These are phyloP conservation scores for Catostylus mosaicus DNA, from an alignment of 30 jellyfish, hydroid and myxozoan species.

Conservation along the genomic window DNA sequence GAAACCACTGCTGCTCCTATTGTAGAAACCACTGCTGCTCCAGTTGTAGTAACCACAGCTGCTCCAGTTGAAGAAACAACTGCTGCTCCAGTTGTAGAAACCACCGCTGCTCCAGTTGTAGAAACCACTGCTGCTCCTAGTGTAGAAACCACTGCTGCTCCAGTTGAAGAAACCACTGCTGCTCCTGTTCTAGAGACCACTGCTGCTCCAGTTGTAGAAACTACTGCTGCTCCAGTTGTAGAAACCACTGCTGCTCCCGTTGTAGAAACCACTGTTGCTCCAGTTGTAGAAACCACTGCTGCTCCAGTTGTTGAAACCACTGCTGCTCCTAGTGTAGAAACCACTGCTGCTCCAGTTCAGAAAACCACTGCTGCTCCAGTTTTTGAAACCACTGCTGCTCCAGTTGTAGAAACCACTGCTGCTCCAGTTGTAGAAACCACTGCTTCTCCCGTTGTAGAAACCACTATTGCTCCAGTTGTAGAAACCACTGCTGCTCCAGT, in stretches of 20 bases:
- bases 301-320: slow-evolving; percentile 44
- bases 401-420: slow-evolving; percentile 29
- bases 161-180: slow-evolving; percentile 8
- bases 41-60: slow-evolving; percentile 17
- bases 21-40: slow-evolving; percentile 12
- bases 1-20: slow-evolving; percentile 36
- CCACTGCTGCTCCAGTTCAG: slow-evolving; percentile 25
- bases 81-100: slow-evolving; percentile 20
- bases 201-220: slow-evolving; percentile 41
- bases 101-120: slow-evolving; percentile 1
- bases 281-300: slow-evolving; percentile 16
- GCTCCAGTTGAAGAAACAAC: slow-evolving; percentile 30
- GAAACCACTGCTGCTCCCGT: slow-evolving; percentile 54
- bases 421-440: slow-evolving; percentile 31
- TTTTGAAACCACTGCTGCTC: slow-evolving; percentile 38
- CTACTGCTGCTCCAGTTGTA: slow-evolving; percentile 45
- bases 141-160: slow-evolving; percentile 21
- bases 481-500: slow-evolving; percentile 21
- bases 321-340: slow-evolving; percentile 24
- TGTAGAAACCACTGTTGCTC: slow-evolving; percentile 49
- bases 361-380: slow-evolving; percentile 37
- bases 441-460: slow-evolving; percentile 23
- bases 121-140: slow-evolving; percentile 18
- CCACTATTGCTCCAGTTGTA: slow-evolving; percentile 22
- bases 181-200: slow-evolving; percentile 41